phyloP scores from a whole-genome alignment of 1,140 invertebrate genomes.

The Eufriesea mexicana region DNA sequence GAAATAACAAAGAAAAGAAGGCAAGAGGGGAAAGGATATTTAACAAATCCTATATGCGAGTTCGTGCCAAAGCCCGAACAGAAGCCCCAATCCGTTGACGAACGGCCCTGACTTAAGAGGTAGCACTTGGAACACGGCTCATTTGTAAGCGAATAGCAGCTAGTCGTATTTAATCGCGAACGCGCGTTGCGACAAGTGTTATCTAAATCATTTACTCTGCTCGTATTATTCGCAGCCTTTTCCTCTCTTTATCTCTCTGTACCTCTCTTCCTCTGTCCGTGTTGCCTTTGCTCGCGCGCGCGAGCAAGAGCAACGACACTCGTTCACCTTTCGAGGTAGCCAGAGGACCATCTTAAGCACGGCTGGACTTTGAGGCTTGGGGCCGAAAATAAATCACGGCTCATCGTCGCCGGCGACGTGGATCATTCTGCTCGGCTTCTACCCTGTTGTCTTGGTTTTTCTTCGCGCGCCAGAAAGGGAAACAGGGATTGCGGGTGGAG shows the following conservation, averaged over 20 bases:
- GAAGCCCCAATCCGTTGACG: neutral
- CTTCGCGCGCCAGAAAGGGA: constrained; percentile 23
- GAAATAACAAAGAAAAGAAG: neutral
- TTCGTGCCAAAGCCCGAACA: neutral
- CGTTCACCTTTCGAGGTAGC: constrained; percentile 44
- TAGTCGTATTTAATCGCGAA: constrained; percentile 26
- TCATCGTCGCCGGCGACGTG: constrained; percentile 50
- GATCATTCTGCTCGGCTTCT: constrained; percentile 32
- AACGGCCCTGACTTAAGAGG: neutral
- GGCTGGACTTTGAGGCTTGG: constrained; percentile 45
- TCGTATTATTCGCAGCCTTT: neutral
- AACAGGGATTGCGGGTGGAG: neutral
- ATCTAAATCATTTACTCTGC: constrained; percentile 8
- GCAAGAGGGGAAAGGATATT: neutral
- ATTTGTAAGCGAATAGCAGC: neutral
- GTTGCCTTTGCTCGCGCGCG: neutral
- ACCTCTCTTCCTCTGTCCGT: neutral
- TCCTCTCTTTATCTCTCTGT: too few species aligned
- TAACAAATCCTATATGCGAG: neutral
- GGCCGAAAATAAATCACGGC: constrained; percentile 76
- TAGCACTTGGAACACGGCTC: neutral
- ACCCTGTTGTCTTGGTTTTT: constrained; percentile 38
- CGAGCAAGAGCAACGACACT: constrained; percentile 40
- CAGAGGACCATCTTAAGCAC: constrained; percentile 33
- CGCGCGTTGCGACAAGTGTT: constrained; percentile 10